These are phyloP conservation scores for Myotis pilosus DNA, from an alignment of 2,797 vertebrate species.

Conservation along the genomic window DNA sequence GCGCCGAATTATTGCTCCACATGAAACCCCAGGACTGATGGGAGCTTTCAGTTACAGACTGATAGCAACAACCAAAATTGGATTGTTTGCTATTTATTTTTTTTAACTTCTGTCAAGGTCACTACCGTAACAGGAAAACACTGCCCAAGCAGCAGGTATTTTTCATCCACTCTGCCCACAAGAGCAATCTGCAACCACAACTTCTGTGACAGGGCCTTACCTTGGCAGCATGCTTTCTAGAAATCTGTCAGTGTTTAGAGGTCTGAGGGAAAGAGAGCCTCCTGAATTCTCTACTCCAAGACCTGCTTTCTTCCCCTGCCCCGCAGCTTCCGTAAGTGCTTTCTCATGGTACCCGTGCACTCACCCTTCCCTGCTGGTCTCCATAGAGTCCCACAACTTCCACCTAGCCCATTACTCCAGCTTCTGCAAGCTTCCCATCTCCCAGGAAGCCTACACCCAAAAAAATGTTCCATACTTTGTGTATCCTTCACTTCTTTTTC, in stretches of 20 bases:
- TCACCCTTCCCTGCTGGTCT: background rate
- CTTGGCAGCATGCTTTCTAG: slow-evolving; percentile 51
- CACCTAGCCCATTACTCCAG: background rate
- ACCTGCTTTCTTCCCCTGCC: background rate
- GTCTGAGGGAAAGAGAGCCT: background rate
- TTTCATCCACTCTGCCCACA: slow-evolving; percentile 19
- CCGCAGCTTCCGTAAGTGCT: background rate
- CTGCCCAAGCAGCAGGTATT: slow-evolving; percentile 54
- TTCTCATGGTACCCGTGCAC: background rate
- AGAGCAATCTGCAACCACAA: slow-evolving; percentile 55
- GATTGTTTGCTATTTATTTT: slow-evolving; percentile 82
- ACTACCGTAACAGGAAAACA: slow-evolving; percentile 70
- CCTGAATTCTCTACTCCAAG: background rate
- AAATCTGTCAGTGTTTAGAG: background rate
- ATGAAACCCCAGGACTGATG: slow-evolving; percentile 79
- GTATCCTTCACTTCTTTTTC: background rate
- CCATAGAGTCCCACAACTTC: background rate
- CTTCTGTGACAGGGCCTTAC: slow-evolving; percentile 46
- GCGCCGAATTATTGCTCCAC: slow-evolving; percentile 81
- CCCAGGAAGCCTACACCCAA: background rate
- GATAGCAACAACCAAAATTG: slow-evolving; percentile 78
- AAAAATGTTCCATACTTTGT: background rate
- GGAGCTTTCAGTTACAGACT: slow-evolving; percentile 77
- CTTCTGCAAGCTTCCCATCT: background rate
- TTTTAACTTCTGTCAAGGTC: slow-evolving; percentile 79